Evolutionary conservation across 2,113 vertebrate genomes (phyloP).

Genomic region (Dromiciops gliroides): DNA sequence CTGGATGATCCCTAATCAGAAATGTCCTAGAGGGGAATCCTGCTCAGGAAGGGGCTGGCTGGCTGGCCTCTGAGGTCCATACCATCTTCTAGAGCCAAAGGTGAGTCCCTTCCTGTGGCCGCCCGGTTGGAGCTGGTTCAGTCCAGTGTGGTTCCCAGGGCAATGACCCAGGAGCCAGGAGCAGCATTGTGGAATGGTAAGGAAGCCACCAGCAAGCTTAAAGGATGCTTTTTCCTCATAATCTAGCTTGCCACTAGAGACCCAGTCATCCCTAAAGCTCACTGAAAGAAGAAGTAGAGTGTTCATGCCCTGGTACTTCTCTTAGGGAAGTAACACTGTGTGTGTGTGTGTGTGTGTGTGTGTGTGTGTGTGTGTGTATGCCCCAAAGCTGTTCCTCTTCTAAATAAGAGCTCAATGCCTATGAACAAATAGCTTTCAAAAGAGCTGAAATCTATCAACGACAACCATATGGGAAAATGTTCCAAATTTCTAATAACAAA

Average conservation of each 20-base stretch:
- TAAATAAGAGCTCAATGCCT: not conserved
- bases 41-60: not conserved
- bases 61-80: not conserved
- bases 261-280: not conserved
- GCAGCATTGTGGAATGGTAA: not conserved
- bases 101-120: not conserved
- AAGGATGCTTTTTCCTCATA: not conserved
- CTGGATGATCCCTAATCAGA: not conserved
- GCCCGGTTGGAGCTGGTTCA: not conserved
- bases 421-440: not conserved
- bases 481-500: not conserved
- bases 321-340: not conserved
- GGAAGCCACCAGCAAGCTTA: not conserved
- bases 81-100: not conserved
- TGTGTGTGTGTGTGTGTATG: too few relatives aligned
- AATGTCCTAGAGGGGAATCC: not conserved
- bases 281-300: not conserved
- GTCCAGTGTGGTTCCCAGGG: not conserved
- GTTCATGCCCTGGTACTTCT: not conserved
- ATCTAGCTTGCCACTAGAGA: not conserved
- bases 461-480: not conserved
- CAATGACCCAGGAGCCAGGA: not conserved
- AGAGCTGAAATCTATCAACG: not conserved
- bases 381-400: not conserved
- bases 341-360: too few relatives aligned